Evolutionary conservation across 2,113 vertebrate species (phyloP).

Genomic region (Ceyx margarethae): DNA sequence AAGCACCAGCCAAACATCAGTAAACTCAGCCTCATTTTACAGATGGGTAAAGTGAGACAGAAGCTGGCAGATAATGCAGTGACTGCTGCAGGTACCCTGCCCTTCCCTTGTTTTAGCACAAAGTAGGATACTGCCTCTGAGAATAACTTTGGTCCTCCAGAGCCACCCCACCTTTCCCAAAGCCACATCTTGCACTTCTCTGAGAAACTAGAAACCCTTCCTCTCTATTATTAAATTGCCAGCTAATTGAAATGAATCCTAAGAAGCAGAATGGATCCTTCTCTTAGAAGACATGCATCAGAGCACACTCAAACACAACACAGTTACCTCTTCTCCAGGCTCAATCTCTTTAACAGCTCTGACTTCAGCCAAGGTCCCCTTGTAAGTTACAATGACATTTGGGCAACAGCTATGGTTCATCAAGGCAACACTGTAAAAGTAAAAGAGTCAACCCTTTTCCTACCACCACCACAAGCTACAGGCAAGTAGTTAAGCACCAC

Average conservation of each 20-base stretch:
- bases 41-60: constrained; percentile 20
- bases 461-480: neutral
- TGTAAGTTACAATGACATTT: constrained; percentile 93
- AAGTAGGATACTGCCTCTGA: neutral
- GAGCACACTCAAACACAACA: neutral
- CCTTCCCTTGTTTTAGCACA: neutral
- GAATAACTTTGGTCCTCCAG: neutral
- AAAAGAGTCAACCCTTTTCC: neutral
- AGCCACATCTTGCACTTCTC: neutral
- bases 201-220: neutral
- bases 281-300: accelerated
- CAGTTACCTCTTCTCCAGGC: constrained; percentile 90
- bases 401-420: constrained; percentile 97
- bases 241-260: neutral
- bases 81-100: constrained; percentile 4
- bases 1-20: constrained; percentile 51
- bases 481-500: neutral
- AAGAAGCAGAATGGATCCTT: neutral
- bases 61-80: neutral
- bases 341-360: constrained; percentile 88
- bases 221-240: neutral
- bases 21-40: constrained; percentile 35
- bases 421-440: constrained; percentile 82
- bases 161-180: neutral
- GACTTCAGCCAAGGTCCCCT: constrained; percentile 86